Evolutionary conservation across 1,140 invertebrate species (phyloP), one percentile per base, ranked within the genome.

Genomic region (Dermatophagoides farinae): DNA sequence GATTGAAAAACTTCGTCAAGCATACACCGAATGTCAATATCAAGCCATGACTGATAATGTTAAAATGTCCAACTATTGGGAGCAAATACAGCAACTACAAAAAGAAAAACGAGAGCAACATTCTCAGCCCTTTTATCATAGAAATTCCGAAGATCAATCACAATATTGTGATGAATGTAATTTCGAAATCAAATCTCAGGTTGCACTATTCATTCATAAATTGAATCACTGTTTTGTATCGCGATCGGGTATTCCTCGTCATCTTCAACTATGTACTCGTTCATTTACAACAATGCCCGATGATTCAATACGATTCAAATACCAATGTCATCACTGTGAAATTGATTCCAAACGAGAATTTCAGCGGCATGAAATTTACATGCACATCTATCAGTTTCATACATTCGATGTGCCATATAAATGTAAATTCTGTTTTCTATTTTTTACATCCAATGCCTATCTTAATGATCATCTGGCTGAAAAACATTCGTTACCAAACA

Each of bases 301-400:
- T n/a, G 41, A 31, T 16, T 47, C 41, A 11, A 47, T 60, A 11
- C 23, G 23, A 14, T 60, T 60, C 25, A 47, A 37, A n/a, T 60
- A 60, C n/a, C 47, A 60, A 25, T 60, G 58, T 37, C 43, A 20
- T 10, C 18, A n/a, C 23, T 60, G 58, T 60, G 53, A 55, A 44
- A 55, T 55, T 39, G 58, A 60, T 37, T 16, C n/a, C 1, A 6
- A 20, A 22, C 41, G 44, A 23, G 23, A 46, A 22, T 60, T 60
- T 23, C 44, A 10, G 6, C 2, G 22, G 14, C 58, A 60, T 38
- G 58, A 60, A 25, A 60, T 60, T 38, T 60, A 60, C 31, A 16
- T 47, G 20, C 58, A 60, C 58, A 49, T 60, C 23, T 60, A 60
- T 22, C 58, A 60, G 20, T 60, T 60, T 43, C 58, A 60, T 43